Evolutionary conservation across 2,113 vertebrate species (phyloP).

Genomic region (Oryzias melastigma): DNA sequence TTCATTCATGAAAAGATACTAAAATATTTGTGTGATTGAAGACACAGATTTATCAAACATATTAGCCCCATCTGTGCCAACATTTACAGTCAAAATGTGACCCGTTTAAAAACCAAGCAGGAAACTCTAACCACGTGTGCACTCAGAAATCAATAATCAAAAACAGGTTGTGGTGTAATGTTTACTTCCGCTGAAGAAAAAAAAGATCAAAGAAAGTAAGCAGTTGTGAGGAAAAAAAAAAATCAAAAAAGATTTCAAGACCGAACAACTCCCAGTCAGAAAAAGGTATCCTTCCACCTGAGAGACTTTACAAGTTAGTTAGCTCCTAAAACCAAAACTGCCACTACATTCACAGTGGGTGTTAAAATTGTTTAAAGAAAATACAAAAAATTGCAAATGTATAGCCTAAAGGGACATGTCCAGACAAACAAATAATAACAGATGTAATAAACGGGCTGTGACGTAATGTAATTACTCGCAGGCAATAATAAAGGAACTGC

Average conservation of each 20-base stretch:
- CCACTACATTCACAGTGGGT: no score
- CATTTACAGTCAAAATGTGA: slow-evolving; percentile 17
- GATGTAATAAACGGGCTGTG: background rate
- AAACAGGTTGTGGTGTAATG: slow-evolving; percentile 37
- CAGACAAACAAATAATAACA: no score
- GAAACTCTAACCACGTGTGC: slow-evolving; percentile 22
- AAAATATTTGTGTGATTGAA: background rate
- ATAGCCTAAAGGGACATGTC: no score
- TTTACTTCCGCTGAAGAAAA: slow-evolving; percentile 13
- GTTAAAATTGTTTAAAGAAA: slow-evolving; percentile 1
- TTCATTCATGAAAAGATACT: background rate
- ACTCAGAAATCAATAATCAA: slow-evolving; percentile 33
- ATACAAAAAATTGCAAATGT: no score
- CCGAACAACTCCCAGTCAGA: no score
- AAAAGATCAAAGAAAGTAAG: slow-evolving; percentile 3
- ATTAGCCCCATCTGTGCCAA: background rate
- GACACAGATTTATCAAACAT: no score
- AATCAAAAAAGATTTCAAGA: background rate
- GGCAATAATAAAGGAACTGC: background rate
- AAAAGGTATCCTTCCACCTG: no score
- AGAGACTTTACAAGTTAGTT: no score
- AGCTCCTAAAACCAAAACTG: no score
- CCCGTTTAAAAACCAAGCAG: background rate
- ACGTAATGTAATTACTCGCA: background rate
- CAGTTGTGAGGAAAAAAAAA: background rate